Percentiles rank a stretch among this genome's conserved stretches.
These are phyloP conservation scores for Neofelis nebulosa DNA, from an alignment of 2,113 vertebrate genomes.

Conservation along the genomic window DNA sequence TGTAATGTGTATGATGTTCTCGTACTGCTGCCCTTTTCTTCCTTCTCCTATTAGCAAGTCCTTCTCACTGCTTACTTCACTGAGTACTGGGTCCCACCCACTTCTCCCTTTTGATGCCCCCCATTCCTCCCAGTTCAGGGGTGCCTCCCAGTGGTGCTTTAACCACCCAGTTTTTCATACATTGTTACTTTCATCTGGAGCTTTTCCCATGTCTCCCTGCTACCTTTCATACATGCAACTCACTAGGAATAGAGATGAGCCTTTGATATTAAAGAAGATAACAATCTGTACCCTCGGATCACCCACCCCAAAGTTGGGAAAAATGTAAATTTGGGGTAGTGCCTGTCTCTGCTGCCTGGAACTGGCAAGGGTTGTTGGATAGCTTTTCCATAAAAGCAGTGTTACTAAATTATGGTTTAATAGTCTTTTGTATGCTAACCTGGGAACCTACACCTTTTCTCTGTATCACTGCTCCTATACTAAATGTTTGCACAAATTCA, in stretches of 20 bases:
- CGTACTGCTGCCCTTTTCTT: not conserved
- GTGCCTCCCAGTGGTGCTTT: not conserved
- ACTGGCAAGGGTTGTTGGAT: not conserved
- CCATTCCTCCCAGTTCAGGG: no score
- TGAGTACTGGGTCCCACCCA: not conserved
- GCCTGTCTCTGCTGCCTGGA: not conserved
- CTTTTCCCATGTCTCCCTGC: not conserved
- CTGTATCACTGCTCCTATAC: not conserved
- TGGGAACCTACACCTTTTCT: not conserved
- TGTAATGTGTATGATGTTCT: not conserved
- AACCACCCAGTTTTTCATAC: not conserved
- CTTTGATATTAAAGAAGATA: not conserved
- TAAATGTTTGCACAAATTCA: not conserved
- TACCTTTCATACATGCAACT: not conserved
- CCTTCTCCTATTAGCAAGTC: not conserved
- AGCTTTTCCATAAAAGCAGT: not conserved
- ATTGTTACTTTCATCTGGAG: not conserved
- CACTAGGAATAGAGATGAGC: not conserved
- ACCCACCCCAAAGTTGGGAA: not conserved
- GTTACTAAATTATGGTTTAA: not conserved
- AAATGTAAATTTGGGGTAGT: not conserved
- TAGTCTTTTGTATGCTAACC: not conserved
- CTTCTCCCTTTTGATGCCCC: no score
- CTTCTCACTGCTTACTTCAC: not conserved
- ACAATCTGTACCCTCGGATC: not conserved